Percentiles rank a stretch among this genome's conserved stretches.
Evolutionary conservation across 2,113 vertebrate genomes (phyloP).

Genomic region (Taurulus bubalis): DNA sequence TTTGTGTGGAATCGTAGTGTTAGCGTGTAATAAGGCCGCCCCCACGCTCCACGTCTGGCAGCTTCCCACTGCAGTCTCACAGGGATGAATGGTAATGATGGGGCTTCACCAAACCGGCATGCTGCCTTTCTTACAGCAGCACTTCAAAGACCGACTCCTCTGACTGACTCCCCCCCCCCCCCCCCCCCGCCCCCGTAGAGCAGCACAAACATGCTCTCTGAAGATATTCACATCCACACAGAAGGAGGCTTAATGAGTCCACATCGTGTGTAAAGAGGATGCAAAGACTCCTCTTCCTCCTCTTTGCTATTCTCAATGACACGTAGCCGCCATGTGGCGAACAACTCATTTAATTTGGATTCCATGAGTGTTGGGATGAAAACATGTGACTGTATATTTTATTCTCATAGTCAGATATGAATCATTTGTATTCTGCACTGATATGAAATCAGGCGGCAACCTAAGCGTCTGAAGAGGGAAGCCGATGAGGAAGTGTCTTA

Average conservation of each 20-base stretch:
- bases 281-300: conserved; percentile 9
- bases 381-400: neutral
- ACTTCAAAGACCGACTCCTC: conserved; percentile 76
- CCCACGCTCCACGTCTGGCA: conserved; percentile 60
- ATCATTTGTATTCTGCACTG: neutral
- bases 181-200: conserved; percentile 19
- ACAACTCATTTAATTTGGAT: too few relatives aligned
- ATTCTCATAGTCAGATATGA: neutral
- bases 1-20: too few relatives aligned
- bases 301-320: neutral
- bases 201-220: conserved; percentile 28
- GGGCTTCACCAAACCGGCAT: conserved; percentile 68
- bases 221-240: conserved; percentile 21
- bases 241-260: conserved; percentile 19
- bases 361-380: neutral
- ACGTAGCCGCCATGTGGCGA: conserved; percentile 14
- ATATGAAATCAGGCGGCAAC: too few relatives aligned
- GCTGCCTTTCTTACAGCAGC: conserved; percentile 68
- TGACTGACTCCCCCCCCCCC: conserved; percentile 39
- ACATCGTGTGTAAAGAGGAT: conserved; percentile 27
- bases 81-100: conserved; percentile 72
- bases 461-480: too few relatives aligned
- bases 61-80: conserved; percentile 73
- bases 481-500: too few relatives aligned
- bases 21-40: too few relatives aligned